phyloP scores from a whole-genome alignment of 2,888 invertebrate genomes.

The Phoronis australis region DNA sequence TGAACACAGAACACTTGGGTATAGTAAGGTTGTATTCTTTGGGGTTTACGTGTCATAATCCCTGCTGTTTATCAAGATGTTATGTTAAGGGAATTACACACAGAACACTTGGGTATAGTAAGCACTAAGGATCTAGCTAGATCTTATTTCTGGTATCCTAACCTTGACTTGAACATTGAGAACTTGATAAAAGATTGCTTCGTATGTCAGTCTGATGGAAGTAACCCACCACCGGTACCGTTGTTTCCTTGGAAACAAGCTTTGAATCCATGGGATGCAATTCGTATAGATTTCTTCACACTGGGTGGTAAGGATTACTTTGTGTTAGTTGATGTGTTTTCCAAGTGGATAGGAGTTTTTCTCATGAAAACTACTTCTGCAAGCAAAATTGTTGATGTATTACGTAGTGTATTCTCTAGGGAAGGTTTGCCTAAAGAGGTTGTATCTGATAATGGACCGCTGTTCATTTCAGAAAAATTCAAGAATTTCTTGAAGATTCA shows the following conservation, averaged over 20 bases:
- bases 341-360: slow-evolving; percentile 1
- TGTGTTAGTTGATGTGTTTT: not conserved
- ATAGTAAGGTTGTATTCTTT: too few relatives aligned
- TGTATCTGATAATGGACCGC: too few relatives aligned
- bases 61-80: too few relatives aligned
- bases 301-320: not conserved
- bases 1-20: too few relatives aligned
- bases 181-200: not conserved
- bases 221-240: not conserved
- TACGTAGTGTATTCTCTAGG: slow-evolving; percentile 1
- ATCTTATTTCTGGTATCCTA: slow-evolving; percentile 1
- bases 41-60: too few relatives aligned
- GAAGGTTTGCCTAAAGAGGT: too few relatives aligned
- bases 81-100: too few relatives aligned
- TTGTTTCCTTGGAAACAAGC: slow-evolving; percentile 1
- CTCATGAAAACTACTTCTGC: slow-evolving; percentile 1
- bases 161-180: too few relatives aligned
- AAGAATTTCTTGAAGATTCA: slow-evolving; percentile 2
- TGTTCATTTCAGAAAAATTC: too few relatives aligned
- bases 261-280: slow-evolving; percentile 1
- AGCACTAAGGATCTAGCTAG: not conserved
- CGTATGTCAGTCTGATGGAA: not conserved
- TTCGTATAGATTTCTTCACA: slow-evolving; percentile 1
- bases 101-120: not conserved
- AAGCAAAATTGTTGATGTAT: not conserved